Evolutionary conservation across 2,113 vertebrate genomes (phyloP), one percentile per base, ranked within the genome.

Genomic region (Hucho hucho): DNA sequence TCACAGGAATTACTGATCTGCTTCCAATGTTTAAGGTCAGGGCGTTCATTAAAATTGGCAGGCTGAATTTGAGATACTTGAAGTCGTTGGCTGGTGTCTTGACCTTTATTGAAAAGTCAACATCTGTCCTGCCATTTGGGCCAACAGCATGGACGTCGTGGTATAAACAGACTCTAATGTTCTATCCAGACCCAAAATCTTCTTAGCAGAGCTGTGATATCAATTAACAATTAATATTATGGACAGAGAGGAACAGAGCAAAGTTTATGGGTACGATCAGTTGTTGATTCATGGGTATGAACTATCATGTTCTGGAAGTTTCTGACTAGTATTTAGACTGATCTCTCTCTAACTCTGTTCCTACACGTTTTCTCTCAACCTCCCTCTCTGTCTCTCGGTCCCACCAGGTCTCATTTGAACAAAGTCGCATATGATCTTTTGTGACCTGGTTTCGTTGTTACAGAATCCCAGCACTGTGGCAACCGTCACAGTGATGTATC

Each of bases 11-110:
- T 81, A 89, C 79, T 83, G 89, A 92, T 90, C 83, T 73, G 73
- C 85, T 83, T 81, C 86, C 84, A 82, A 83, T 87, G 85, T 87
- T 92, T 88, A 93, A 94, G 92, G 92, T 93, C 92, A 93, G 75
- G 58, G 72, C 87, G 84, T 92, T 93, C 89, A 92, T 93, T 93
- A 92, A 91, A 91, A 85, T 75, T 85, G 88, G 89, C 89, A 90
- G 83, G 78, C 85, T 79, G 80, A 84, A 86, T 80, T 78, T 79
- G 71, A 59, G 64, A 83, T 77, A 76, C 81, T 82, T 90, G 84
- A 82, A 86, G 78, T 75, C 81, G 77, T 80, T 83, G 84, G 5
- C 81, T 83, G 74, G 72, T 76, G 83, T 58, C 69, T 78, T 89
- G 92, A 92, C 90, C 91, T 93, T 92, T 92, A 78, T 65, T 14